phyloP scores from a whole-genome alignment of 2,113 vertebrate genomes.

The Zosterops hypoxanthus region DNA sequence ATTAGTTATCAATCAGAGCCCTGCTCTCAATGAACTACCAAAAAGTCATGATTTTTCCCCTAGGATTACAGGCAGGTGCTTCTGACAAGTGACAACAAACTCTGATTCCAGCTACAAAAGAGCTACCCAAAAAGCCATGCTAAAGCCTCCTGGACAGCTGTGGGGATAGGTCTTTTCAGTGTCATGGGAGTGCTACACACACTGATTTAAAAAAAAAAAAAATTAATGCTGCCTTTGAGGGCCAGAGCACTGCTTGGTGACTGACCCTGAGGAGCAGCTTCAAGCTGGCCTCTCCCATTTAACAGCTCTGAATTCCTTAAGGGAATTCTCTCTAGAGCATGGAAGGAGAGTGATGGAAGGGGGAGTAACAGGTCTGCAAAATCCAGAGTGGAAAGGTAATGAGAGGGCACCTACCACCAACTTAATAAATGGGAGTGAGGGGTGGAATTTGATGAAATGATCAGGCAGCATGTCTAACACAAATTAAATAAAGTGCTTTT shows the following conservation, averaged over 20 bases:
- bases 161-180: not conserved
- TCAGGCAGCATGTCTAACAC: conserved; percentile 23
- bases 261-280: not conserved
- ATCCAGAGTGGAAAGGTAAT: not conserved
- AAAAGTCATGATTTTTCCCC: not conserved
- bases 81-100: not conserved
- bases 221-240: not conserved
- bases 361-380: not conserved
- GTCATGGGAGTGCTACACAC: fast-evolving
- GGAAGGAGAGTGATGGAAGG: not conserved
- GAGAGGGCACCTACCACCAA: not conserved
- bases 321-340: not conserved
- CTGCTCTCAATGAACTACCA: not conserved
- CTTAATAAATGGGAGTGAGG: not conserved
- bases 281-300: not conserved
- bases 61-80: not conserved
- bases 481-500: conserved; percentile 62
- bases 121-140: not conserved
- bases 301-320: not conserved
- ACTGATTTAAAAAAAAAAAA: not conserved
- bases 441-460: conserved; percentile 10
- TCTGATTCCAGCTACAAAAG: not conserved
- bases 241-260: not conserved
- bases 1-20: not conserved
- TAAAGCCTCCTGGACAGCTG: not conserved